Evolutionary conservation across 2,797 vertebrate genomes (phyloP).

Genomic region (Muscicapa striata): DNA sequence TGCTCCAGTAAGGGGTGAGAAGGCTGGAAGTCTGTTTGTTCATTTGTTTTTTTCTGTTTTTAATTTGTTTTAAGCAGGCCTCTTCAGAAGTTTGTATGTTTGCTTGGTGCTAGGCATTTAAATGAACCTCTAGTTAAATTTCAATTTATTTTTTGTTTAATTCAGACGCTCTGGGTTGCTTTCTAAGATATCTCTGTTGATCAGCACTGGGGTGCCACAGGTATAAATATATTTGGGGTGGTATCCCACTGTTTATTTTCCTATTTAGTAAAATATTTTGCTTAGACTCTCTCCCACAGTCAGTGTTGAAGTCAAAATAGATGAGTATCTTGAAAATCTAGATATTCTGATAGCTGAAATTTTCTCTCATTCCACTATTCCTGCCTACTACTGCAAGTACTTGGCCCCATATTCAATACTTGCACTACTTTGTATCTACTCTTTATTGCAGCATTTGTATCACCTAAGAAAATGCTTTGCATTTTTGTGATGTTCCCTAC

Average conservation of each 20-base stretch:
- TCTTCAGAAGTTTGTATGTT: background rate
- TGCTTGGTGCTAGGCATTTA: background rate
- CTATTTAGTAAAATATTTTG: background rate
- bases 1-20: background rate
- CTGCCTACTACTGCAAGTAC: background rate
- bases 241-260: background rate
- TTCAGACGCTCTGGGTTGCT: background rate
- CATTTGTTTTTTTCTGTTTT: background rate
- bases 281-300: background rate
- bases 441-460: background rate
- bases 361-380: background rate
- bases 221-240: background rate
- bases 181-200: background rate
- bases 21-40: background rate
- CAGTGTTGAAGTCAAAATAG: background rate
- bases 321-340: background rate
- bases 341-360: accelerated
- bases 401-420: background rate
- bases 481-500: background rate
- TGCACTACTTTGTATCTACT: background rate
- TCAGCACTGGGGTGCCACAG: background rate
- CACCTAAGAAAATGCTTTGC: accelerated
- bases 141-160: background rate
- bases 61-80: background rate
- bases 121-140: background rate